These are phyloP conservation scores for Sympetrum striolatum DNA, from an alignment of 2,888 invertebrate species.

Conservation along the genomic window DNA sequence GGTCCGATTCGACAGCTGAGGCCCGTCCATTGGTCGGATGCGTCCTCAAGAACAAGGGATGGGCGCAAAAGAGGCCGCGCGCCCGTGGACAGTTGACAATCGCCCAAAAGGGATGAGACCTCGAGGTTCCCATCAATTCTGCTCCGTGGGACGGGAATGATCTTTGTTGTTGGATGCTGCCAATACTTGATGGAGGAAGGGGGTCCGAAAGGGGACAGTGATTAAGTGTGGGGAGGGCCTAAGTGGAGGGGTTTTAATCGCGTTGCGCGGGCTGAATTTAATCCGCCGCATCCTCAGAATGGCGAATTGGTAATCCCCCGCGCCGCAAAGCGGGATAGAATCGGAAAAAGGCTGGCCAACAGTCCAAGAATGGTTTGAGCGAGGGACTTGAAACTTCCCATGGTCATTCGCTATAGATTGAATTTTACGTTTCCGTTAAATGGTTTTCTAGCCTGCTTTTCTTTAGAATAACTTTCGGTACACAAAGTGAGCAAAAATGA, in stretches of 20 bases:
- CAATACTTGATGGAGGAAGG: not conserved
- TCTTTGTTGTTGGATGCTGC: not conserved
- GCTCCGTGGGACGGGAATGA: not conserved
- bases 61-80: not conserved
- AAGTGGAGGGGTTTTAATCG: not conserved
- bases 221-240: not conserved
- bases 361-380: too few relatives aligned
- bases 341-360: too few relatives aligned
- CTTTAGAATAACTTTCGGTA: too few relatives aligned
- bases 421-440: too few relatives aligned
- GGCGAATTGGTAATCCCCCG: too few relatives aligned
- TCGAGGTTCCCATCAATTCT: not conserved
- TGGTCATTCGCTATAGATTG: too few relatives aligned
- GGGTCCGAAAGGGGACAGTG: not conserved
- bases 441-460: too few relatives aligned
- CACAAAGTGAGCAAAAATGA: too few relatives aligned
- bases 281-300: not conserved
- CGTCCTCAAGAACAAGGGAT: conserved; percentile 13
- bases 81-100: not conserved
- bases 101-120: conserved; percentile 3
- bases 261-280: not conserved
- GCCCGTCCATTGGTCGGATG: not conserved
- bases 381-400: too few relatives aligned
- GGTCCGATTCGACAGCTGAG: conserved; percentile 30
- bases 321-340: too few relatives aligned